Conservation (phyloP, 2,888 invertebrate species). For the Phorcus lineatus region DNA sequence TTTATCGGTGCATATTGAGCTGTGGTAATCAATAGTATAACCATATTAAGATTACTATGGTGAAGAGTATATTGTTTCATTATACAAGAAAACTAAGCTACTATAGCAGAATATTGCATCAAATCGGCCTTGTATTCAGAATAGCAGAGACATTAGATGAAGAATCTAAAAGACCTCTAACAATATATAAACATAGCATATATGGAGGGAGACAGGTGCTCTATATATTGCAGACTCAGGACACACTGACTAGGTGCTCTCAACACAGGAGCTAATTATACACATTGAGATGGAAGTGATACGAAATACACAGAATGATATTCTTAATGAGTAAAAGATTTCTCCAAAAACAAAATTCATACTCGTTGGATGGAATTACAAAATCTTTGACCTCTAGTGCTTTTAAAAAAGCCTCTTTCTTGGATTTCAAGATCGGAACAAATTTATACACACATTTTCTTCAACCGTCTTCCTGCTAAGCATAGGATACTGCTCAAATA, state of each 20-base stretch:
- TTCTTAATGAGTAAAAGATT: slow-evolving; percentile 6
- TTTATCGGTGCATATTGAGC: no score
- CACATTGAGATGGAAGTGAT: slow-evolving; percentile 3
- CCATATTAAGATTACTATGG: no score
- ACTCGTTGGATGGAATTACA: slow-evolving; percentile 12
- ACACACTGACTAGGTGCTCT: no score
- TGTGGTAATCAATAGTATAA: no score
- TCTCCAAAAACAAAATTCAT: slow-evolving; percentile 1
- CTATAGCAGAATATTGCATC: slow-evolving; percentile 11
- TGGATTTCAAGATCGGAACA: slow-evolving; percentile 16
- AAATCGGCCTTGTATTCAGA: slow-evolving; percentile 6
- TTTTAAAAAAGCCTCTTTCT: slow-evolving; percentile 7
- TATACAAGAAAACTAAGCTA: no score
- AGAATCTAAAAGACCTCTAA: no score
- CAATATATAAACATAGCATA: no score
- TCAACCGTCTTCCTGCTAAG: slow-evolving; percentile 14
- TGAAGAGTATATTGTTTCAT: no score
- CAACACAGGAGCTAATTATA: neutral
- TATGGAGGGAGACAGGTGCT: no score
- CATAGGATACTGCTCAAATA: slow-evolving; percentile 32
- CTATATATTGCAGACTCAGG: no score
- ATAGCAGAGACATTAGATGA: neutral
- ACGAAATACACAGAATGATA: slow-evolving; percentile 17
- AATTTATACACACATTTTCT: slow-evolving; percentile 18
- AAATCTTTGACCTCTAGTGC: neutral